Percentiles rank a stretch among this genome's conserved stretches.
Conservation (phyloP, 2,113 vertebrate species). For the Leptobrachium leishanense region DNA sequence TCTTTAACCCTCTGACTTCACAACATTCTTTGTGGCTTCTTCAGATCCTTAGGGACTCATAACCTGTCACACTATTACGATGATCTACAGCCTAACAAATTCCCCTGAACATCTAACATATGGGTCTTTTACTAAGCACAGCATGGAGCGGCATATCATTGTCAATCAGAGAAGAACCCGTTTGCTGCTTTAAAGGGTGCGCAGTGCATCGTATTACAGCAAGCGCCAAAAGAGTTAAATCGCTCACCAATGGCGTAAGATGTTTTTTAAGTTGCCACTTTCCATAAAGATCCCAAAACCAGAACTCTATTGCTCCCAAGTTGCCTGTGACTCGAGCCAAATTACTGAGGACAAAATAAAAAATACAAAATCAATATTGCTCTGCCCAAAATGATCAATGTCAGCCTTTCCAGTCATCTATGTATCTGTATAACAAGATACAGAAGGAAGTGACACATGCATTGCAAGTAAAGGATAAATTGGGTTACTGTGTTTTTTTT, state of each 20-base stretch:
- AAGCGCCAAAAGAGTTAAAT: constrained; percentile 24
- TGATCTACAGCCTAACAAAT: constrained; percentile 79
- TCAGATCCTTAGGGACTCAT: constrained; percentile 76
- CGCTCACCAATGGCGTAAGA: background rate
- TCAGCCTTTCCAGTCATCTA: too few relatives aligned
- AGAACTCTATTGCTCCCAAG: background rate
- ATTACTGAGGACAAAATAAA: background rate
- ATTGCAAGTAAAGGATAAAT: too few relatives aligned
- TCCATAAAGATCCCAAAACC: constrained; percentile 19
- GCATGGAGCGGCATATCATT: constrained; percentile 71
- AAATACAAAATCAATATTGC: too few relatives aligned
- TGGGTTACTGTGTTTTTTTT: too few relatives aligned
- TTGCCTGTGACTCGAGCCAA: background rate
- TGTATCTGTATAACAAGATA: too few relatives aligned
- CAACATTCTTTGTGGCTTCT: constrained; percentile 79
- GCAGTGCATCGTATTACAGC: constrained; percentile 19
- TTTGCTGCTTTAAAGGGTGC: constrained; percentile 64
- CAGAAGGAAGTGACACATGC: too few relatives aligned
- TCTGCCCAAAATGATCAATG: too few relatives aligned
- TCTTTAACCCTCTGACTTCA: constrained; percentile 82
- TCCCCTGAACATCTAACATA: constrained; percentile 78
- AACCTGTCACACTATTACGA: constrained; percentile 68
- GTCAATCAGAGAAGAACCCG: constrained; percentile 74
- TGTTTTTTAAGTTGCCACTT: background rate
- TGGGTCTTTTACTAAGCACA: constrained; percentile 78